Evolutionary conservation across 1,140 invertebrate species (phyloP).

Genomic region (Colletes latitarsis): DNA sequence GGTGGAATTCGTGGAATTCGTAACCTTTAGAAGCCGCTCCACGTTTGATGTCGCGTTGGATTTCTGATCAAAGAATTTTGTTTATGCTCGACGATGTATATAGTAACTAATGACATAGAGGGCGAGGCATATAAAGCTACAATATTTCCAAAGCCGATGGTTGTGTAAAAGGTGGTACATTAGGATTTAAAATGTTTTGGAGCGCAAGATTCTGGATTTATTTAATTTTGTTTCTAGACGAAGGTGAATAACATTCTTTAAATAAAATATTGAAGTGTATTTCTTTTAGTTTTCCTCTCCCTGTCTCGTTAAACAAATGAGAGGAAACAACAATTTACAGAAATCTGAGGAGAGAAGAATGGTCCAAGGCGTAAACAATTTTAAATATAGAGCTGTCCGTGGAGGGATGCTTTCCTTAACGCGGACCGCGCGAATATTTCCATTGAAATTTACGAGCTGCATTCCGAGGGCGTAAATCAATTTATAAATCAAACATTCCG

Average conservation of each 20-base stretch:
- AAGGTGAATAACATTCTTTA: too few species aligned
- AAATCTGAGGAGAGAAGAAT: neutral
- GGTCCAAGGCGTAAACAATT: neutral
- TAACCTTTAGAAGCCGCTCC: neutral
- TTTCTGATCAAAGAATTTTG: too few species aligned
- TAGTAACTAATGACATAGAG: too few species aligned
- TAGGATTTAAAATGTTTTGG: too few species aligned
- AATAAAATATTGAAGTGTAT: neutral
- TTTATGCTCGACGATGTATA: too few species aligned
- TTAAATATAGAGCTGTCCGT: neutral
- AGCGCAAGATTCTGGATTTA: too few species aligned
- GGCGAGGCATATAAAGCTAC: too few species aligned
- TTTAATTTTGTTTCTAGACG: too few species aligned
- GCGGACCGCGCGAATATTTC: neutral
- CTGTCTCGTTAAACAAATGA: neutral
- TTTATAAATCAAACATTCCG: constrained; percentile 35
- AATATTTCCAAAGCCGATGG: too few species aligned
- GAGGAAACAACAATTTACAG: too few species aligned
- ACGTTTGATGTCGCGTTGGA: neutral
- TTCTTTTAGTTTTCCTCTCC: neutral
- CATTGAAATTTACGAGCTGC: neutral
- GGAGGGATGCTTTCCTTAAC: constrained; percentile 11
- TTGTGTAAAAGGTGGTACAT: too few species aligned
- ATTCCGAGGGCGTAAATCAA: constrained; percentile 10
- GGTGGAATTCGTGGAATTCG: neutral